Evolutionary conservation across 2,888 invertebrate genomes (phyloP), one percentile per base, ranked within the genome.

Genomic region (Zootermopsis nevadensis): DNA sequence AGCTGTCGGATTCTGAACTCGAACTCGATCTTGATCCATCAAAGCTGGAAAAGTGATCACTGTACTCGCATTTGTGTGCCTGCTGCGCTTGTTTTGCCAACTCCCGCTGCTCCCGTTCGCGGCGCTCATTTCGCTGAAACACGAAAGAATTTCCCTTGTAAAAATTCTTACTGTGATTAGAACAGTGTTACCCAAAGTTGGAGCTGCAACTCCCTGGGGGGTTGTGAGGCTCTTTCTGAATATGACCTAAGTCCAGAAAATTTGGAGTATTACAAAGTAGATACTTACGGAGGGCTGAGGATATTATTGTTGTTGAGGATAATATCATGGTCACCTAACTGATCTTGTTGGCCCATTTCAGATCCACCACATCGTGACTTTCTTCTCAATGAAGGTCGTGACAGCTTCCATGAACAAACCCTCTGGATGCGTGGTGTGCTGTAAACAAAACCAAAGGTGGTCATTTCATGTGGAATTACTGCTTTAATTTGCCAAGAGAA

Each of bases 21-120:
- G 88, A 86, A 27, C 85, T 85, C 1, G 88, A 87, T 38, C 87
- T 86, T 79, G 87, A 87, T 33, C 86, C 85, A 82, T 87, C 87
- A 74, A 83, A 83, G 77, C 84, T 84, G 69, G 83, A 84, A 35
- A 82, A 35, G 22, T 80, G 53, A 31, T 84, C 85, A 42, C 87
- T 87, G 85, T 85, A 87, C 83, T 85, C 83, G 35, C 66, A 77
- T 53, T 83, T 82, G 38, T 79, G 79, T 22, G 33, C 31, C 88
- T 95, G 92, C 90, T 94, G 95, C 2, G 31, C 35, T 76, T 94
- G 93, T 88, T 95, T 94, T 55, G 94, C 95, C 89, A 95, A 89
- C 89, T 95, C 95, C 85, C 95, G 92, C 90, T 96, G 96, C 89
- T 97, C 97, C 82, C 97, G 93, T 90, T 97, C 97, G 87, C 96